Conservation (phyloP, 2,113 vertebrate genomes). For the Solea senegalensis region DNA sequence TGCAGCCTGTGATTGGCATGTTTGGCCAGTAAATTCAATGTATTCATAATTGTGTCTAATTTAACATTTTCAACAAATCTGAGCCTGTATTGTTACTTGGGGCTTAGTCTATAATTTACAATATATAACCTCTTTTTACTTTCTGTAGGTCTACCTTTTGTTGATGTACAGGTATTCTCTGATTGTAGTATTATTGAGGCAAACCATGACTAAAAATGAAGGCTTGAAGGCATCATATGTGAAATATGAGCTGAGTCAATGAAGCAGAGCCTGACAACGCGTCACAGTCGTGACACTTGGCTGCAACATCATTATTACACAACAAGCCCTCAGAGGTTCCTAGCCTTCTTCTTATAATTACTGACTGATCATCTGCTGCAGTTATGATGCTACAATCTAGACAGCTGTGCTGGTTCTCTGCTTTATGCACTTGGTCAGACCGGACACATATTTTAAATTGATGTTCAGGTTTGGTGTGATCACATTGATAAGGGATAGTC, state of each 20-base stretch:
- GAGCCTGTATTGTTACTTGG: neutral
- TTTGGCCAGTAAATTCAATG: neutral
- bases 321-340: slow-evolving; percentile 59
- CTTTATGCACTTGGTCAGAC: slow-evolving; percentile 1
- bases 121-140: neutral
- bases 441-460: too few relatives aligned
- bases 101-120: neutral
- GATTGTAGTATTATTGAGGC: slow-evolving; percentile 4
- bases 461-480: too few relatives aligned
- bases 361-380: slow-evolving; percentile 50
- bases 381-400: slow-evolving; percentile 30
- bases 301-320: slow-evolving; percentile 58
- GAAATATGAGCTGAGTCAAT: slow-evolving; percentile 27
- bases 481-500: too few relatives aligned
- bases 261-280: slow-evolving; percentile 14
- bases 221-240: slow-evolving; percentile 10
- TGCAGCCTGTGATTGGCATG: slow-evolving; percentile 13
- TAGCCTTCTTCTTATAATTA: slow-evolving; percentile 56
- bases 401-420: slow-evolving; percentile 29
- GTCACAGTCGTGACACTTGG: slow-evolving; percentile 37
- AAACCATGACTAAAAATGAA: slow-evolving; percentile 18
- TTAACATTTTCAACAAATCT: neutral
- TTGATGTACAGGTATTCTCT: neutral
- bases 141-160: neutral
- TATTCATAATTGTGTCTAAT: slow-evolving; percentile 3